Base-by-base conservation (phyloP, 2,113 vertebrate genomes). In the Gallinago paraguaiae region DNA sequence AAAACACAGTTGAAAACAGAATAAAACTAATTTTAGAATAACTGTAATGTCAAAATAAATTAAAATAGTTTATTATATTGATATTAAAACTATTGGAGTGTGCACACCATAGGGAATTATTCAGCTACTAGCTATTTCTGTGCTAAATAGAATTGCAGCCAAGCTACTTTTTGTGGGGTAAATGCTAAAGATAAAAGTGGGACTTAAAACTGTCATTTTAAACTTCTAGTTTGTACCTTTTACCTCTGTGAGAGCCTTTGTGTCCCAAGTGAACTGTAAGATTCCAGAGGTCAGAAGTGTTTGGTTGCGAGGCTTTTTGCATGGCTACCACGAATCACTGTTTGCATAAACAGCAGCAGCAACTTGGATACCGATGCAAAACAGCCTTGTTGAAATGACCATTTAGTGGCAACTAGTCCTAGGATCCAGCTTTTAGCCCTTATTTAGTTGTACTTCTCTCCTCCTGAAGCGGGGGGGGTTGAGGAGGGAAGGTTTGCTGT, bases 281-380 rank as follows among this genome's bases (percentile, higher is more conserved):
- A 94, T 81, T 84, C 39, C 69, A 68, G 79, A 61, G 24, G 13
- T 68, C 45, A 17, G 28, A 28, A 60, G 13, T 30, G 39, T 39
- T 94, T 59, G 27, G 53, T 68, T 68, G 43, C 2, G 4, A 51
- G 68, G n/a, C 31, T 65, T 79, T 89, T 61, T 90, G 57, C 64
- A 23, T 31, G 72, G 61, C 88, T 88, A 1, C 76, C 24, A 4
- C 8, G 75, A 57, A 72, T 79, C 61, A 16, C 35, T 89, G 72
- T 94, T 95, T 96, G 61, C 53, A 86, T 76, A 96, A 96, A 93
- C 80, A 94, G 41, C 80, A 92, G 64, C 88, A 79, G 65, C 82
- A 50, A 25, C 92, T 91, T 88, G 83, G 93, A 89, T 96, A 96
- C 93, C 74, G 50, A 5, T 45, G 53, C 69, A 84, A 88, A 94